Conservation (phyloP, 2,888 invertebrate genomes). For the Euproctis similis region DNA sequence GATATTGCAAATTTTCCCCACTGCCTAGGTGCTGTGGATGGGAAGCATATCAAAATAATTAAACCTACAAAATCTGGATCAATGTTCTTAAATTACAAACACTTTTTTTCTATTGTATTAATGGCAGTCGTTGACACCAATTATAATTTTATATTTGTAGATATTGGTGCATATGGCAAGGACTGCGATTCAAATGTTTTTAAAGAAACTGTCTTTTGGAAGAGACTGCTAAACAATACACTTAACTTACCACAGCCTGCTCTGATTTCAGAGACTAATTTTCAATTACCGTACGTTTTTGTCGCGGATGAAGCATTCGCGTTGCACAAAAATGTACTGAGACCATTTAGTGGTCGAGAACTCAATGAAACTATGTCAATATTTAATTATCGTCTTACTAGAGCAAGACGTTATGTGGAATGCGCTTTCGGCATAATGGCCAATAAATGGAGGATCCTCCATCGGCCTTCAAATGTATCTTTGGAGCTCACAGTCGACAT, state of each 20-base stretch:
- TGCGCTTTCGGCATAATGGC: constrained; percentile 14
- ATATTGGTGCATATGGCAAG: constrained; percentile 12
- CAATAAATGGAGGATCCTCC: constrained; percentile 12
- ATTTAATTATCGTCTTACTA: constrained; percentile 9
- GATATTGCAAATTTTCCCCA: constrained; percentile 15
- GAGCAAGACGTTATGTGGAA: too few species aligned
- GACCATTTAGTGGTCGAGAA: not conserved
- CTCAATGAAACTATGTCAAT: not conserved
- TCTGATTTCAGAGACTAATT: constrained; percentile 1
- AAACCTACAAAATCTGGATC: constrained; percentile 18
- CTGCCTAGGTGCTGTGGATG: constrained; percentile 21
- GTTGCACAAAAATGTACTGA: constrained; percentile 2
- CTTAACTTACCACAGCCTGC: not conserved
- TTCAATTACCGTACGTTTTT: constrained; percentile 3
- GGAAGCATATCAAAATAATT: constrained; percentile 22
- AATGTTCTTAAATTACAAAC: constrained; percentile 10
- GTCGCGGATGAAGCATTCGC: constrained; percentile 5
- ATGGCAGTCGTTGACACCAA: constrained; percentile 14
- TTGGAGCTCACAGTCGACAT: not conserved
- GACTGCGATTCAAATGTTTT: constrained; percentile 12
- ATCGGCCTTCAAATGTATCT: not conserved
- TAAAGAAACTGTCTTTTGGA: constrained; percentile 12
- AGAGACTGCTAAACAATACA: constrained; percentile 3
- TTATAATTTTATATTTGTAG: constrained; percentile 15
- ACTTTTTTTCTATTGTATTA: constrained; percentile 13